Evolutionary conservation across 2,888 invertebrate species (phyloP).

Genomic region (Drosophila kambysellisi): DNA sequence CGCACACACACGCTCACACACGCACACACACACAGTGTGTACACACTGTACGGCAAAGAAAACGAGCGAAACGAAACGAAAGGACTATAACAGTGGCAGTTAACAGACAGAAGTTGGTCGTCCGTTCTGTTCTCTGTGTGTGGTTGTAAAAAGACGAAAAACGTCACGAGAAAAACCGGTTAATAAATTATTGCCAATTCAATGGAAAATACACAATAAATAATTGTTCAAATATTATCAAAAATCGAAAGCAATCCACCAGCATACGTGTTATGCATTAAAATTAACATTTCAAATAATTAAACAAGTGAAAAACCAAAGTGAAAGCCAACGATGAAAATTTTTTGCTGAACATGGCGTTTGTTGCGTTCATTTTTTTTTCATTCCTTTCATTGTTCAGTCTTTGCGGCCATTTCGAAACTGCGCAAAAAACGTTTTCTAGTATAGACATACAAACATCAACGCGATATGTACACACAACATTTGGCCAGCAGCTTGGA

Average conservation of each 20-base stretch:
- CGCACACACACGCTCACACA: slow-evolving; percentile 19
- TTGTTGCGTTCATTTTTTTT: slow-evolving; percentile 45
- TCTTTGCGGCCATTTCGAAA: slow-evolving; percentile 70
- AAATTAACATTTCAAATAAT: slow-evolving; percentile 22
- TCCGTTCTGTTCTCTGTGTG: slow-evolving; percentile 71
- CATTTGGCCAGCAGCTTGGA: slow-evolving; percentile 15
- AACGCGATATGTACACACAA: slow-evolving; percentile 13
- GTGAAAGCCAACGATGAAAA: slow-evolving; percentile 57
- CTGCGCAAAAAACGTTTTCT: slow-evolving; percentile 71
- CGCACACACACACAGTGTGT: slow-evolving; percentile 22
- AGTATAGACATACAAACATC: slow-evolving; percentile 21
- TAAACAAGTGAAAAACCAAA: slow-evolving; percentile 48
- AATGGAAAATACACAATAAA: slow-evolving; percentile 67
- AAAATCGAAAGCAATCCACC: slow-evolving; percentile 27
- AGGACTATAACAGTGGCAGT: slow-evolving; percentile 56
- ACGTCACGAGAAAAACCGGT: slow-evolving; percentile 82
- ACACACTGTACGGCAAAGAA: slow-evolving; percentile 26
- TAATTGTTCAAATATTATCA: slow-evolving; percentile 56
- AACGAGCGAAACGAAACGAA: slow-evolving; percentile 46
- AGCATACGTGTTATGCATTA: slow-evolving; percentile 23
- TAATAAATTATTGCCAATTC: slow-evolving; percentile 82
- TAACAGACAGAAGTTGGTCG: slow-evolving; percentile 64
- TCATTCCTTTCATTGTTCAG: slow-evolving; percentile 35
- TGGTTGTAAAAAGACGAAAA: slow-evolving; percentile 80
- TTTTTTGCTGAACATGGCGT: slow-evolving; percentile 56